phyloP scores from a whole-genome alignment of 2,888 invertebrate genomes.

The Brenthis ino region DNA sequence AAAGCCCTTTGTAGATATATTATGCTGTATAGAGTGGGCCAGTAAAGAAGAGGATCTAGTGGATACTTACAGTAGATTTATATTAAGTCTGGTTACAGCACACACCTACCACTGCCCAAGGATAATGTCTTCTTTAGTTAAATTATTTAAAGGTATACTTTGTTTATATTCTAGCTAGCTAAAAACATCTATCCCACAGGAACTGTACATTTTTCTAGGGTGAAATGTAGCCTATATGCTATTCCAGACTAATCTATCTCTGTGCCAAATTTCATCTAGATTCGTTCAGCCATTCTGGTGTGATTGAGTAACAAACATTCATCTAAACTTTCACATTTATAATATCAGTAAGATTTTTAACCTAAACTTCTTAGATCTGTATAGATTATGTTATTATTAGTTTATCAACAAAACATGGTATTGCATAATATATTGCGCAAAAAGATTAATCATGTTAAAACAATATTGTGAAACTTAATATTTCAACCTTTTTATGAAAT shows the following conservation, averaged over 20 bases:
- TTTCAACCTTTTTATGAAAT: not conserved
- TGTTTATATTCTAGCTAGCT: not conserved
- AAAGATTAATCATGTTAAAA: not conserved
- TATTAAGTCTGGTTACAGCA: slow-evolving; percentile 68
- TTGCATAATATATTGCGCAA: not conserved
- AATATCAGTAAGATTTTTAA: no score
- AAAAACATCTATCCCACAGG: no score
- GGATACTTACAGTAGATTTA: slow-evolving; percentile 62
- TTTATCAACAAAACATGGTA: no score
- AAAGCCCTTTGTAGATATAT: slow-evolving; percentile 64
- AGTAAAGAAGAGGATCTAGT: slow-evolving; percentile 58
- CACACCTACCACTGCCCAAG: slow-evolving; percentile 72
- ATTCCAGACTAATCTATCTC: no score
- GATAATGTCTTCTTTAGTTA: slow-evolving; percentile 64
- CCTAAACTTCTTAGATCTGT: no score
- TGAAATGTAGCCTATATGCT: no score
- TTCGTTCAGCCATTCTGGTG: no score
- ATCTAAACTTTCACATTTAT: no score
- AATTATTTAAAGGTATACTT: slow-evolving; percentile 67
- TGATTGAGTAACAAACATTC: no score
- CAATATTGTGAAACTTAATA: slow-evolving; percentile 28
- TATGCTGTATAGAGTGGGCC: slow-evolving; percentile 69
- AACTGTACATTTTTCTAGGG: no score
- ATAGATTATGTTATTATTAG: no score
- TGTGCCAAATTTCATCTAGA: no score